Conservation (phyloP, 2,797 vertebrate genomes). For the Etheostoma perlongum region DNA sequence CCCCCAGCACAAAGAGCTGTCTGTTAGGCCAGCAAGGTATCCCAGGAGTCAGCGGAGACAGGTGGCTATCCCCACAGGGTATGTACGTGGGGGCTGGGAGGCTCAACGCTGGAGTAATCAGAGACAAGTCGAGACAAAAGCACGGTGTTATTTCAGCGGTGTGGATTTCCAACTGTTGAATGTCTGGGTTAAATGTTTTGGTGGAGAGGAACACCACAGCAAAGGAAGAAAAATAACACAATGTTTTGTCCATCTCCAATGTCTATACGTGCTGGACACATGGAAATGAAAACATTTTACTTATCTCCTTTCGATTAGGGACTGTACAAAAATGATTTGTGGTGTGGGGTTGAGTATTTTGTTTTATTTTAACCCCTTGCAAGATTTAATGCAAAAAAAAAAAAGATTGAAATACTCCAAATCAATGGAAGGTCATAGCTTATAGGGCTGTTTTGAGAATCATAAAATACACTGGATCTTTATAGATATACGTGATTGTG, state of each 20-base stretch:
- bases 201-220: background rate
- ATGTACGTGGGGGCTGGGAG: conserved; percentile 74
- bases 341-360: background rate
- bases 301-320: background rate
- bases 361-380: background rate
- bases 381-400: background rate
- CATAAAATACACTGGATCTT: background rate
- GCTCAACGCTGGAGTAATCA: conserved; percentile 69
- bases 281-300: background rate
- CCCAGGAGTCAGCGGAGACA: conserved; percentile 77
- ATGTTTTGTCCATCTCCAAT: background rate
- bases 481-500: background rate
- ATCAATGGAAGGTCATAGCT: background rate
- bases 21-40: conserved; percentile 72
- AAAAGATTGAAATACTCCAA: background rate
- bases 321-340: background rate
- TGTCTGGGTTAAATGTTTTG: conserved; percentile 53
- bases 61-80: conserved; percentile 83
- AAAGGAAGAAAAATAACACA: background rate
- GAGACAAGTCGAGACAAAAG: conserved; percentile 81
- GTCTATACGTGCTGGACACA: background rate
- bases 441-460: too few relatives aligned
- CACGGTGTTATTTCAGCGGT: conserved; percentile 56
- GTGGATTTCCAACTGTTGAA: conserved; percentile 66
- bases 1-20: conserved; percentile 74